Evolutionary conservation across 2,888 invertebrate species (phyloP), one percentile per base, ranked within the genome.

Genomic region (Diadegma fenestrale): DNA sequence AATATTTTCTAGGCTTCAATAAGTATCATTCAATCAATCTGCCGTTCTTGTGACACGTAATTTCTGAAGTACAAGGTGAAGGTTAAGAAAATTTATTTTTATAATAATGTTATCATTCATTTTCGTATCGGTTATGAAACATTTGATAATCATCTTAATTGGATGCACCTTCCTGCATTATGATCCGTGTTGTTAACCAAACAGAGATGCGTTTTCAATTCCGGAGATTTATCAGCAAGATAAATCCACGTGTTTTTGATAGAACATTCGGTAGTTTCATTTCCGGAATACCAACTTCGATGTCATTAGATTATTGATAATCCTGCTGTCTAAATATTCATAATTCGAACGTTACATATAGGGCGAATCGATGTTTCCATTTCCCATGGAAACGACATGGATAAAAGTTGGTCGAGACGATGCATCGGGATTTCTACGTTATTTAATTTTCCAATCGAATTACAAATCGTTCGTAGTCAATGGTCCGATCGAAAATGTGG

Each of bases 141-240:
- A 43, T 41, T 12, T 43, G 37, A 43, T 37, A 41, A 45, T 17
- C 2, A 45, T 77, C 51, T 48, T 17, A 51, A 37, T 77, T 66
- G 48, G 33, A 45, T 37, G 26, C 37, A 66, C 10, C 33, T 41
- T 37, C 19, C 66, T 66, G 12, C 12, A n/a, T 10, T 33, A 33
- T 37, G 14, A 17, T 30, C 3, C 7, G 30, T 66, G n/a, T 19
- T 10, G 41, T 68, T 48, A 30, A 17, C 14, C 7, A 6, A 19
- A 19, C 19, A 19, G 14, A 58, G 69, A 78, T 69, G 26, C 43
- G 78, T 33, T 69, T 37, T 30, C 26, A 14, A 12, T 78, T 58
- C 43, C 19, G 43, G 17, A 14, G 41, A 64, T 66, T 80, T 68
- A 68, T 68, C 54, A 73, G 54, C 22, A 30, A 41, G 41, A 19